A percentile compares a stretch with the other conserved stretches of the same genome.
phyloP scores from a whole-genome alignment of 2,113 vertebrate species.

The Pelmatolapia mariae region DNA sequence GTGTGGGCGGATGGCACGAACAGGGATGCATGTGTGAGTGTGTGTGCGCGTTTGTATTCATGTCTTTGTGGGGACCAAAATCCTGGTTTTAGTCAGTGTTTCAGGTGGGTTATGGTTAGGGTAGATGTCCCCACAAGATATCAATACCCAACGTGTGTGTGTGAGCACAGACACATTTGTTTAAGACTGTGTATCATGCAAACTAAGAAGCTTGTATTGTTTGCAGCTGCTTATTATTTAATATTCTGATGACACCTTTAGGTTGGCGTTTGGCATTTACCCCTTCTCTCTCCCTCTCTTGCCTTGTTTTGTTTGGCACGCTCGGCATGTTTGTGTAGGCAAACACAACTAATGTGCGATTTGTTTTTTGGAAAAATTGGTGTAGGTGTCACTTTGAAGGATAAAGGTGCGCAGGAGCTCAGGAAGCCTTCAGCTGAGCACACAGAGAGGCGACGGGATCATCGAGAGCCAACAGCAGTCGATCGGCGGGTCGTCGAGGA shows the following conservation, averaged over 20 bases:
- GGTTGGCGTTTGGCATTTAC: not conserved
- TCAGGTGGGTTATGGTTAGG: not conserved
- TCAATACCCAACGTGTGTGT: not conserved
- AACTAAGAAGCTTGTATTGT: not conserved
- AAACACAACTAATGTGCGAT: not conserved
- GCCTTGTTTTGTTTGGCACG: not conserved
- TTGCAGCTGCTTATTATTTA: not conserved
- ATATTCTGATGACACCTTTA: not conserved
- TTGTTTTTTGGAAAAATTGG: not conserved
- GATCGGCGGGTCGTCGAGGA: not conserved
- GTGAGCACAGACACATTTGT: not conserved
- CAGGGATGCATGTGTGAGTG: not conserved
- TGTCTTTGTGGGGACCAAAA: not conserved
- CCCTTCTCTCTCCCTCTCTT: not conserved
- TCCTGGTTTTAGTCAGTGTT: too few relatives aligned
- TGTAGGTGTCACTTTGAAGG: not conserved
- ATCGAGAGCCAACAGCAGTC: not conserved
- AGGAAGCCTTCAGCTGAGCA: not conserved
- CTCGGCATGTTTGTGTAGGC: not conserved
- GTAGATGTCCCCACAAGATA: not conserved
- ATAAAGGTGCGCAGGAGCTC: not conserved
- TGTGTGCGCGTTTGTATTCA: not conserved
- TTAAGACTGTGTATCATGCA: not conserved
- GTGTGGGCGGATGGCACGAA: constrained; percentile 34
- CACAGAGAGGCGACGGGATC: not conserved